These are phyloP conservation scores for Parnassius glacialis DNA, from an alignment of 2,888 invertebrate genomes.

Conservation along the genomic window DNA sequence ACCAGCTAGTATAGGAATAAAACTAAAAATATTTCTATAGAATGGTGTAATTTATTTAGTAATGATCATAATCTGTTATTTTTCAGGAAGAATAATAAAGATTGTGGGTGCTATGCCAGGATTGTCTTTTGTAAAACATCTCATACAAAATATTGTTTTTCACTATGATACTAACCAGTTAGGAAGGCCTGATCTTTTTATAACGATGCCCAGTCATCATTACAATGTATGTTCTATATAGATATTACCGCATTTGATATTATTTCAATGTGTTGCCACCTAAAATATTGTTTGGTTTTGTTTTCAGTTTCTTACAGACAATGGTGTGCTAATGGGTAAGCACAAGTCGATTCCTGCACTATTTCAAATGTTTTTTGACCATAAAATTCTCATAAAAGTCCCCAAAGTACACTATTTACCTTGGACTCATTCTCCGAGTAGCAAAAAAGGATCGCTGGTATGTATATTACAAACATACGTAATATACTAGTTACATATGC, in stretches of 20 bases:
- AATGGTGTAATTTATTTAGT: no score
- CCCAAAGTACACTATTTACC: constrained; percentile 85
- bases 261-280: constrained; percentile 1
- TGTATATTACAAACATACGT: constrained; percentile 28
- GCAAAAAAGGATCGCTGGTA: constrained; percentile 57
- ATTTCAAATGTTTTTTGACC: constrained; percentile 86
- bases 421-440: constrained; percentile 65
- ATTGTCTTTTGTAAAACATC: constrained; percentile 80
- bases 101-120: constrained; percentile 82
- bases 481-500: not conserved
- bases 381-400: constrained; percentile 80
- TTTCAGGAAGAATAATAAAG: constrained; percentile 78
- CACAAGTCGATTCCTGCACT: constrained; percentile 82
- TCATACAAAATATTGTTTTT: constrained; percentile 82
- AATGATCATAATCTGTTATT: not conserved
- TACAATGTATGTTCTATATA: constrained; percentile 77
- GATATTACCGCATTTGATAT: constrained; percentile 1
- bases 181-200: constrained; percentile 83
- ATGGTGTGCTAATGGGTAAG: constrained; percentile 78
- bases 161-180: constrained; percentile 77
- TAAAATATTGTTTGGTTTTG: no score
- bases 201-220: constrained; percentile 81
- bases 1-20: no score
- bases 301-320: constrained; percentile 79
- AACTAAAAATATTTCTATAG: no score